Conservation (phyloP, 2,888 invertebrate species). For the Xestoiulus laeticollis region DNA sequence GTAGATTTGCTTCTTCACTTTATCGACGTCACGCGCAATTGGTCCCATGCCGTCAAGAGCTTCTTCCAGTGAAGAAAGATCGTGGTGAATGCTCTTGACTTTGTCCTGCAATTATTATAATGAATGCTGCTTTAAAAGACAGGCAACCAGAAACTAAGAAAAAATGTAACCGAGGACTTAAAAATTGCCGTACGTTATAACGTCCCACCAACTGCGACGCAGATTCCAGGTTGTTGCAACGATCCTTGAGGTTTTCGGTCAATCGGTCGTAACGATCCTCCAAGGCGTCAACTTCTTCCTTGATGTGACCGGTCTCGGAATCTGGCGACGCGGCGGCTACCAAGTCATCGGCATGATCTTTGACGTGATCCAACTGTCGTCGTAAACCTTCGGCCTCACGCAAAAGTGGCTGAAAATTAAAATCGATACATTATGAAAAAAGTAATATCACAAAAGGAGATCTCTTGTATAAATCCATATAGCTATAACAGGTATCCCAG, state of each 20-base stretch:
- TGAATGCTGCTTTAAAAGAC: slow-evolving; percentile 52
- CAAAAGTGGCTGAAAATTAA: slow-evolving; percentile 66
- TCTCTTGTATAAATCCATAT: too few relatives aligned
- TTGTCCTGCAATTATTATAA: slow-evolving; percentile 70
- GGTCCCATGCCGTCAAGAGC: slow-evolving; percentile 86
- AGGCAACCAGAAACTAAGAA: not conserved
- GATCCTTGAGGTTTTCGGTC: slow-evolving; percentile 78
- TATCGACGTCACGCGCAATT: slow-evolving; percentile 86
- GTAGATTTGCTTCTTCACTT: slow-evolving; percentile 82
- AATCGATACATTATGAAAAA: too few relatives aligned
- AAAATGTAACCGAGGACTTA: not conserved
- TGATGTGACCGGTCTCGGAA: slow-evolving; percentile 76
- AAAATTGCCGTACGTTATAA: slow-evolving; percentile 75
- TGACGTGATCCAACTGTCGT: slow-evolving; percentile 75
- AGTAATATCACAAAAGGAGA: too few relatives aligned
- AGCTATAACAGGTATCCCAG: too few relatives aligned
- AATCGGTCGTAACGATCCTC: slow-evolving; percentile 80
- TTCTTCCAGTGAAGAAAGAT: slow-evolving; percentile 81
- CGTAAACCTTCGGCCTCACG: slow-evolving; percentile 83
- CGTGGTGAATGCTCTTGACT: slow-evolving; percentile 79
- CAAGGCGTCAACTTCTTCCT: slow-evolving; percentile 80
- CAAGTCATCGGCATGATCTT: slow-evolving; percentile 79
- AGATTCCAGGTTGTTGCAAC: slow-evolving; percentile 81
- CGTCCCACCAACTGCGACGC: slow-evolving; percentile 86
- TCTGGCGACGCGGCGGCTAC: slow-evolving; percentile 78